Base-by-base conservation (phyloP, 2,797 vertebrate species). In the Phylloscopus collybita region DNA sequence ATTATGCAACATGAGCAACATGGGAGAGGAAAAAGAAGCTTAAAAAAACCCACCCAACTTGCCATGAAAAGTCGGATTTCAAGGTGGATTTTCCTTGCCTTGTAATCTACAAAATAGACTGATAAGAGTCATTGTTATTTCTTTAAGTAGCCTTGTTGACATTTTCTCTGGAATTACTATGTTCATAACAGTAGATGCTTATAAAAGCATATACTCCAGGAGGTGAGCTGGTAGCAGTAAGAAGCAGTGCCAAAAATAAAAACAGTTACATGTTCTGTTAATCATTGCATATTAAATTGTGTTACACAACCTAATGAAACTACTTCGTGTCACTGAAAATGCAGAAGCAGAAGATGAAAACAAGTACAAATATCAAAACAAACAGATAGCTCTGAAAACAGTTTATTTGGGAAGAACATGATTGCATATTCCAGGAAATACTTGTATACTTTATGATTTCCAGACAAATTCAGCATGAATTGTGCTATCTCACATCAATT, bases 111-210 rank as follows among this genome's bases (percentile, higher is more conserved):
- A 61, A 71, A 75, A 71, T 1, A 88, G 70, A 51, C 62, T 74
- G 64, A 13, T 59, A 90, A n/a, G 34, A 95, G 36, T 62, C 11
- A 50, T 12, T 80, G 82, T 85, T 83, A 86, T 44, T 88, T 82
- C 34, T 78, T 85, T 86, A 85, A 75, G 47, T 13, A 86, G 74
- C 18, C 30, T 65, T 78, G 44, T n/a, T 71, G 74, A 80, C 60
- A 73, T 88, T 93, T 96, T 92, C 62, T 90, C 87, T 76, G 47
- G 51, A 88, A 92, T 95, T 91, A 93, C 62, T 47, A 32, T 4
- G 32, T 73, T n/a, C 47, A 18, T 57, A 79, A 88, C 29, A 62
- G 54, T 34, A 47, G 32, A 84, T 2, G 5, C 50, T 90, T 56
- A 81, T 25, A 89, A 50, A 94, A 84, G 56, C 26, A 80, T 4